Evolutionary conservation across 2,797 vertebrate genomes (phyloP).

Genomic region (Diglossa cyanea): DNA sequence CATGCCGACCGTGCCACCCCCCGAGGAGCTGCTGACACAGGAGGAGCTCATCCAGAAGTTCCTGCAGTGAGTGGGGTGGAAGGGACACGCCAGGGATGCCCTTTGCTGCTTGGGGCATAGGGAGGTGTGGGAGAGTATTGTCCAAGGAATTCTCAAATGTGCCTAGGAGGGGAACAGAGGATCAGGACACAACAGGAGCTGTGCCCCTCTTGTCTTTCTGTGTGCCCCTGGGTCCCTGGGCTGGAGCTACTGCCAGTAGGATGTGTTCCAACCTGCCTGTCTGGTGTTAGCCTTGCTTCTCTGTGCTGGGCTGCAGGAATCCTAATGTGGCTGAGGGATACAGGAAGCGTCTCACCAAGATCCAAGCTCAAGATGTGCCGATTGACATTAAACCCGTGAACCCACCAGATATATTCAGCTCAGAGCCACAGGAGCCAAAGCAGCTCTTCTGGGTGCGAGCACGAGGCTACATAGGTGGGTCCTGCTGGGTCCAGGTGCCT

Average conservation of each 20-base stretch:
- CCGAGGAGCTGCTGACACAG: slow-evolving; percentile 82
- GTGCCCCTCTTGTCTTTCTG: not conserved
- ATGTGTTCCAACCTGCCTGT: not conserved
- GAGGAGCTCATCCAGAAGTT: slow-evolving; percentile 84
- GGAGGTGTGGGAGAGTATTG: not conserved
- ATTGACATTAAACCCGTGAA: slow-evolving; percentile 90
- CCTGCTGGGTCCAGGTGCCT: not conserved
- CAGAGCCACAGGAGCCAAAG: slow-evolving; percentile 76
- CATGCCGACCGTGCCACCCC: slow-evolving; percentile 86
- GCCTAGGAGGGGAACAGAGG: not conserved
- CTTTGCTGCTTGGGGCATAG: not conserved
- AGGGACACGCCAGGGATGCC: rapidly evolving
- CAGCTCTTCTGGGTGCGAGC: slow-evolving; percentile 92
- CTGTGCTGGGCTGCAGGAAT: slow-evolving; percentile 70
- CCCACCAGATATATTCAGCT: slow-evolving; percentile 68
- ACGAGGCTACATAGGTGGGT: slow-evolving; percentile 88
- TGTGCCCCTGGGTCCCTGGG: not conserved
- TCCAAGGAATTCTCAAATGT: not conserved
- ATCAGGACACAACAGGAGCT: not conserved
- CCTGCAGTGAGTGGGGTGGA: slow-evolving; percentile 73
- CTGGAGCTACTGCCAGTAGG: not conserved
- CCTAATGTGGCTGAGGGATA: slow-evolving; percentile 81
- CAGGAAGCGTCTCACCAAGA: slow-evolving; percentile 81
- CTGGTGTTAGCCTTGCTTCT: rapidly evolving
- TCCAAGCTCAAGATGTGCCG: slow-evolving; percentile 86